Evolutionary conservation across 1,140 invertebrate species (phyloP).

Genomic region (Drosophila burlai): DNA sequence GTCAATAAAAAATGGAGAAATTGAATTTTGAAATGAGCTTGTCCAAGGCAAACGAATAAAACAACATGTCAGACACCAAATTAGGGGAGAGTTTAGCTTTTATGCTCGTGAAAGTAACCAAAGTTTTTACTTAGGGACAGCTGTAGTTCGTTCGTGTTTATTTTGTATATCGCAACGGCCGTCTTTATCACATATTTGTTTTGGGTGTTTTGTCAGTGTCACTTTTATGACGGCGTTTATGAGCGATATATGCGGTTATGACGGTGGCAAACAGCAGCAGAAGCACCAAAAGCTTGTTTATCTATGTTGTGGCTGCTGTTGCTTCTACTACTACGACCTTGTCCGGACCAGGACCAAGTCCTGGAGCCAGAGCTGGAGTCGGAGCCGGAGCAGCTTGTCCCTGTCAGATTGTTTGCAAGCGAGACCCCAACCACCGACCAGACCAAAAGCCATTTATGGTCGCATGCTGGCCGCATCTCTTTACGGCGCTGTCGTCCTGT

Average conservation of each 20-base stretch:
- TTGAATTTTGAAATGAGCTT: conserved; percentile 38
- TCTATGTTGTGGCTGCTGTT: conserved; percentile 57
- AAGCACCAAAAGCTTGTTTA: conserved; percentile 60
- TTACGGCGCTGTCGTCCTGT: conserved; percentile 43
- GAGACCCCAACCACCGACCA: conserved; percentile 46
- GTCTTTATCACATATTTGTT: conserved; percentile 79
- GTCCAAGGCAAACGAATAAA: conserved; percentile 51
- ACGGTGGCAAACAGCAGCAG: conserved; percentile 51
- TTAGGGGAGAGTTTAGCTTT: conserved; percentile 47
- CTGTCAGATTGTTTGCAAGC: conserved; percentile 61
- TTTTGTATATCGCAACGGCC: conserved; percentile 34
- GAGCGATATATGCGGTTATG: conserved; percentile 78
- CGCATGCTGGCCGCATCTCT: conserved; percentile 42
- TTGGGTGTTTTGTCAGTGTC: conserved; percentile 69
- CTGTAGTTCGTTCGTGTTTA: conserved; percentile 46
- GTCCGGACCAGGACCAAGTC: conserved; percentile 15
- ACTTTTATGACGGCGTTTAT: conserved; percentile 78
- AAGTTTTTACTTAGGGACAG: conserved; percentile 69
- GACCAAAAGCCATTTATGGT: conserved; percentile 75
- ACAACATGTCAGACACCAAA: conserved; percentile 44
- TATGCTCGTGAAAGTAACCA: conserved; percentile 41
- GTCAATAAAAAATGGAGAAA: conserved; percentile 11
- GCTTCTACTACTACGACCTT: background rate
- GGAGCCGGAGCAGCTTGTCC: conserved; percentile 53
- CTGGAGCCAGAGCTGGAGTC: conserved; percentile 11